Conservation (phyloP, 2,797 vertebrate species). For the Chaenodraco wilsoni region DNA sequence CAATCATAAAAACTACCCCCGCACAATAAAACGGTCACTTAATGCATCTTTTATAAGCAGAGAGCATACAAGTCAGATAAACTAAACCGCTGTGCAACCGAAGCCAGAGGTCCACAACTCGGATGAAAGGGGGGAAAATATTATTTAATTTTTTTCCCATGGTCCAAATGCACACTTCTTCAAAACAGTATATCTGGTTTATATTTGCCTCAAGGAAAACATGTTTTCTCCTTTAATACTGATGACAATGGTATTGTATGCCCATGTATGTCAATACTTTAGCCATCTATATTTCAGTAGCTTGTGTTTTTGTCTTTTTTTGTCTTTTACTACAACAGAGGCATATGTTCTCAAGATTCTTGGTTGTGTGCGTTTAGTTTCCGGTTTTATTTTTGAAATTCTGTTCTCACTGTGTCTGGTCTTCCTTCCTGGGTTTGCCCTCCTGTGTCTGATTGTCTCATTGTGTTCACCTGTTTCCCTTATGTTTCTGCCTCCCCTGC, state of each 20-base stretch:
- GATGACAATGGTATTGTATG: constrained; percentile 1
- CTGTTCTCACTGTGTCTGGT: no score
- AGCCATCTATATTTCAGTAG: constrained; percentile 19
- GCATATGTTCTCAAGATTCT: neutral
- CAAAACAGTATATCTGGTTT: constrained; percentile 2
- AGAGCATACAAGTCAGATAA: constrained; percentile 2
- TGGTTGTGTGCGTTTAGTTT: no score
- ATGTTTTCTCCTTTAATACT: neutral
- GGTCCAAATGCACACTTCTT: neutral
- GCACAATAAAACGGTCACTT: constrained; percentile 23
- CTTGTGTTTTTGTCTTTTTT: neutral
- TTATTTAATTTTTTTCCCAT: neutral
- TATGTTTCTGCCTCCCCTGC: no score
- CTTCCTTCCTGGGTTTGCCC: no score
- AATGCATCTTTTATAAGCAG: constrained; percentile 11
- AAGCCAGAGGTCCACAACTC: neutral
- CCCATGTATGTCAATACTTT: neutral
- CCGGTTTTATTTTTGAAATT: no score
- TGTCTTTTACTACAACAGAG: neutral
- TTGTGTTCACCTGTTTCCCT: no score
- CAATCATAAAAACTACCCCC: constrained; percentile 20
- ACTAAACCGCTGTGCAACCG: neutral
- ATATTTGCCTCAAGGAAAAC: constrained; percentile 19
- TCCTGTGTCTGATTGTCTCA: no score
- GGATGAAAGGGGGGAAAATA: constrained; percentile 7